A percentile compares a stretch with the other conserved stretches of the same genome.
phyloP scores from a whole-genome alignment of 64 coral and sea anemone species.

The Acropora tenuis region DNA sequence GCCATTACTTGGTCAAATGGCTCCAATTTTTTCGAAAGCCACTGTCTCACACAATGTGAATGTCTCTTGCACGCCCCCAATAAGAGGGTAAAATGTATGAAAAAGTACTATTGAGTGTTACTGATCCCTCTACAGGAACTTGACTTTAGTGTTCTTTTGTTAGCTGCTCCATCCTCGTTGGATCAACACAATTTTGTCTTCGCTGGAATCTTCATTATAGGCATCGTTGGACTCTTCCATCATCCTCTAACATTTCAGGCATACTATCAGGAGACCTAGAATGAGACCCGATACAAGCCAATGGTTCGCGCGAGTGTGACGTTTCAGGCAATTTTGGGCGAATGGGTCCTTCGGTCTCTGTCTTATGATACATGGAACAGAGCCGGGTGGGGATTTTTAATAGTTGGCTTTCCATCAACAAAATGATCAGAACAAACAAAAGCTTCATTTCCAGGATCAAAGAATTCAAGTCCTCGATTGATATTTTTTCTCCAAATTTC shows the following conservation, averaged over 20 bases:
- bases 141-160: constrained; percentile 26
- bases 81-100: constrained; percentile 9
- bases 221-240: constrained; percentile 16
- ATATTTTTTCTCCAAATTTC: constrained; percentile 46
- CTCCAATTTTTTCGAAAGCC: constrained; percentile 40
- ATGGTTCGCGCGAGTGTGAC: background rate
- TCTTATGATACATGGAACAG: constrained; percentile 50
- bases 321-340: constrained; percentile 25
- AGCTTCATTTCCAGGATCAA: constrained; percentile 36
- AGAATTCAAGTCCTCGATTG: constrained; percentile 43
- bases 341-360: background rate
- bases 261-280: background rate
- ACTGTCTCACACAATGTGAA: constrained; percentile 22
- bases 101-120: background rate
- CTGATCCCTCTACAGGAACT: constrained; percentile 25
- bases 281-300: constrained; percentile 6
- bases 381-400: constrained; percentile 29
- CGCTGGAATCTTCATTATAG: background rate
- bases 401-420: constrained; percentile 51
- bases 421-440: constrained; percentile 69
- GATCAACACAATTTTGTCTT: background rate
- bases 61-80: constrained; percentile 26
- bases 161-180: background rate
- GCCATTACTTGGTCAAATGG: constrained; percentile 51
- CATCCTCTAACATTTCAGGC: constrained; percentile 12